Evolutionary conservation across 2,797 vertebrate species (phyloP), one percentile per base, ranked within the genome.

Genomic region (Setipinna tenuifilis): DNA sequence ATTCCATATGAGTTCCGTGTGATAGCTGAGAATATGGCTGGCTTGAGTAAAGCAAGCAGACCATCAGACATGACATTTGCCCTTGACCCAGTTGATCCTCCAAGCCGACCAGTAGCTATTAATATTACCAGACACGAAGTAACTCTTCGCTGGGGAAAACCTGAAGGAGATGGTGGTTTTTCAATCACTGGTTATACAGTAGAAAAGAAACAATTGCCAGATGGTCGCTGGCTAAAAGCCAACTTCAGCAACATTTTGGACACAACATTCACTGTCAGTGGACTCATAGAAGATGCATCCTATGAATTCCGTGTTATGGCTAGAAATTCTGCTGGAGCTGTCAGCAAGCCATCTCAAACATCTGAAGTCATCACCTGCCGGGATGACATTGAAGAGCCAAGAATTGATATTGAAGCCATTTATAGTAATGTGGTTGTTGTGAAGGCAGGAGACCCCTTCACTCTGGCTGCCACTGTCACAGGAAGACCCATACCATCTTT

Each of bases 281-380:
- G 98, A 86, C 94, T 99, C 83, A 98, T 90, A 58, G 98, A 99
- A 95, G 97, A 99, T 91, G 94, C 96, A 84, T 96, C 96, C 58
- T 99, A 99, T 94, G 98, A 99, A 93, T 99, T 99, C 96, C 98
- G 97, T 88, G 96, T 99, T 82, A 94, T 97, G 91, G 98, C 98
- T 86, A 97, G 97, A 93, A 99, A 99, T 90, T 98, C 98, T 88
- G 98, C 97, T 31, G 98, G 98, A 65, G 96, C 96, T 85, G 89
- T 98, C 81, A 99, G 98, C 89, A 96, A 97, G 25, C 97, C 98
- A 41, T 99, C 98, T 85, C 97, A 97, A 88, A 86, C 96, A 54
- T 99, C 98, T 62, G 98, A 99, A 89, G 95, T 96, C 75, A 96
- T 99, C 89, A 97, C 96, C 54, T 99, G 98, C 89, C 97, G 96